Conservation (phyloP, 2,113 vertebrate species). For the Brachirus orientalis region DNA sequence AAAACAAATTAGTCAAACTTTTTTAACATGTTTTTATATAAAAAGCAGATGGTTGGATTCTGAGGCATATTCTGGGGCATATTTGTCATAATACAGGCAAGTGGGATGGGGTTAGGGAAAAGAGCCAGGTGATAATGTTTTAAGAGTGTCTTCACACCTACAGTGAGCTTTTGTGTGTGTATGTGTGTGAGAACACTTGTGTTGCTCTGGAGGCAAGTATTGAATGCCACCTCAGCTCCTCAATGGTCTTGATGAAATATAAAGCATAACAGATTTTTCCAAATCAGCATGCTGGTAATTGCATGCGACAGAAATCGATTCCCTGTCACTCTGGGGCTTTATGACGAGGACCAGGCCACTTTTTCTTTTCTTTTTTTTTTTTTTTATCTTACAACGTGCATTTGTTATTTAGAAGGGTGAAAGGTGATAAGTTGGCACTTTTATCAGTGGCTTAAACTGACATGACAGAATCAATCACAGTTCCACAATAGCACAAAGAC, state of each 20-base stretch:
- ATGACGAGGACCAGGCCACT: slow-evolving; percentile 62
- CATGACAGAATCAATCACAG: slow-evolving; percentile 41
- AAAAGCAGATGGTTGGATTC: too few relatives aligned
- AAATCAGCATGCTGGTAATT: slow-evolving; percentile 80
- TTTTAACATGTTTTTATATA: too few relatives aligned
- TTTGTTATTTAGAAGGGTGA: slow-evolving; percentile 42
- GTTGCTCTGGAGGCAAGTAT: slow-evolving; percentile 38
- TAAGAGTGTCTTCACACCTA: too few relatives aligned
- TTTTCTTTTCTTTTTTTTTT: slow-evolving; percentile 21
- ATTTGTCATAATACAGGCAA: too few relatives aligned
- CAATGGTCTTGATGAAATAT: slow-evolving; percentile 71
- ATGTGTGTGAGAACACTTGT: slow-evolving; percentile 19
- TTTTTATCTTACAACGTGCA: slow-evolving; percentile 16
- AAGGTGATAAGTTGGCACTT: slow-evolving; percentile 50
- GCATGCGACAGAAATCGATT: slow-evolving; percentile 79
- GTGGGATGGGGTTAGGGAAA: too few relatives aligned
- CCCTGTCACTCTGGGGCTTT: slow-evolving; percentile 71
- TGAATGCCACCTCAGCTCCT: slow-evolving; percentile 62
- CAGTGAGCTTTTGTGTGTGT: neutral
- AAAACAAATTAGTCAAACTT: too few relatives aligned
- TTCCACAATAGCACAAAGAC: slow-evolving; percentile 18
- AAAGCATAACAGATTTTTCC: slow-evolving; percentile 58
- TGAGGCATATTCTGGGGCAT: too few relatives aligned
- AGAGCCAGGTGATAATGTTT: too few relatives aligned
- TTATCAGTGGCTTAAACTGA: slow-evolving; percentile 30